Evolutionary conservation across 2,797 vertebrate genomes (phyloP).

Genomic region (Darevskia mixta): DNA sequence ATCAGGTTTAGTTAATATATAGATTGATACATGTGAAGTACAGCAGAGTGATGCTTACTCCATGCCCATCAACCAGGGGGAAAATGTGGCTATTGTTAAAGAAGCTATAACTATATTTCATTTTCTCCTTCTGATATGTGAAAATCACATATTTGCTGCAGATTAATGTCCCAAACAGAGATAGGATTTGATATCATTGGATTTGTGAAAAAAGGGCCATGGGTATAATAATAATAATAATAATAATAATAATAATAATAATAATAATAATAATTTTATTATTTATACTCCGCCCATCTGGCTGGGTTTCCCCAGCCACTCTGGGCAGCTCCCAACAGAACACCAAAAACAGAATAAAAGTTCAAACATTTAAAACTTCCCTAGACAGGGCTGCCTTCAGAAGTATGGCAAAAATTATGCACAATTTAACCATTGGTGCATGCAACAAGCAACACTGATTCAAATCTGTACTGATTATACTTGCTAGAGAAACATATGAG

Average conservation of each 20-base stretch:
- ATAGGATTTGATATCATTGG: background rate
- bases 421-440: background rate
- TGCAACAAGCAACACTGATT: background rate
- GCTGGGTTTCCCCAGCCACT: no score
- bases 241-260: no score
- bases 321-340: no score
- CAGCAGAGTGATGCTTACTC: no score
- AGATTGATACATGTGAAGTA: no score
- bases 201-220: background rate
- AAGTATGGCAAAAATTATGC: background rate
- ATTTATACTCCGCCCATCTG: no score
- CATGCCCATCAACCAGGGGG: fast-evolving
- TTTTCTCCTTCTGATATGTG: background rate
- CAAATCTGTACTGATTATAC: background rate
- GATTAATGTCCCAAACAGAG: background rate
- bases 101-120: background rate
- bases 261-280: no score
- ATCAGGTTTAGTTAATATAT: no score
- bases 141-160: background rate
- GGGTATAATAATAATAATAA: no score
- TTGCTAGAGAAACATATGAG: background rate
- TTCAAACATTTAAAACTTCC: no score
- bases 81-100: no score
- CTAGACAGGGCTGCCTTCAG: background rate
- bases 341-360: no score